Percentiles rank a stretch among this genome's conserved stretches.
Conservation (phyloP, 2,888 invertebrate species). For the Odontocerum albicorne region DNA sequence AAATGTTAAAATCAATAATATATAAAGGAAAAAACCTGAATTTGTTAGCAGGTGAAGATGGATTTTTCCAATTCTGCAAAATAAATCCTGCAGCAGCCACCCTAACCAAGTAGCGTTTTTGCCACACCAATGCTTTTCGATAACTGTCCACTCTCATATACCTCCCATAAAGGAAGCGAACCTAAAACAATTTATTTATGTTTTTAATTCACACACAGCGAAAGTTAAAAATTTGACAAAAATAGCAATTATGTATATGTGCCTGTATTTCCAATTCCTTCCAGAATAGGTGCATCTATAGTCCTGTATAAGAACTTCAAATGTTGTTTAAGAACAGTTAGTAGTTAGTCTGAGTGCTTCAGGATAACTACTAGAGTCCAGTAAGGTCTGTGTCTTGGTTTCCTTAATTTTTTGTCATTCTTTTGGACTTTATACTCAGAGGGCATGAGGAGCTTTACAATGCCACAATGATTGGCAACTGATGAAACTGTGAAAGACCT, state of each 20-base stretch:
- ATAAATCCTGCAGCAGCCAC: slow-evolving; percentile 60
- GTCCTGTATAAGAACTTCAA: too few species aligned
- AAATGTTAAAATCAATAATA: slow-evolving; percentile 4
- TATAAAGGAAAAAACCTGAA: slow-evolving; percentile 42
- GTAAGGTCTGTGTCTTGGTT: too few species aligned
- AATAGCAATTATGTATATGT: neutral
- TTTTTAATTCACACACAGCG: neutral
- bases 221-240: slow-evolving; percentile 9
- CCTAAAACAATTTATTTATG: slow-evolving; percentile 42
- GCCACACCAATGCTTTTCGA: slow-evolving; percentile 85
- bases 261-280: too few species aligned
- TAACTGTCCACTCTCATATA: slow-evolving; percentile 83
- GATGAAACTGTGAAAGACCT: too few species aligned
- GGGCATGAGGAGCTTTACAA: too few species aligned
- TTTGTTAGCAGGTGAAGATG: slow-evolving; percentile 40
- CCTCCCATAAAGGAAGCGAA: slow-evolving; percentile 53
- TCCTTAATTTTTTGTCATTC: too few species aligned
- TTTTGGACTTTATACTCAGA: too few species aligned
- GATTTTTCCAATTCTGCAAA: slow-evolving; percentile 51
- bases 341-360: too few species aligned
- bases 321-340: too few species aligned
- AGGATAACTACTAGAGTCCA: too few species aligned
- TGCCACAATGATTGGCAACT: too few species aligned
- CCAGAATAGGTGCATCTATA: too few species aligned
- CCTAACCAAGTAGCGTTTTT: slow-evolving; percentile 83